phyloP scores from a whole-genome alignment of 1,140 invertebrate genomes.

The Ips nitidus region DNA sequence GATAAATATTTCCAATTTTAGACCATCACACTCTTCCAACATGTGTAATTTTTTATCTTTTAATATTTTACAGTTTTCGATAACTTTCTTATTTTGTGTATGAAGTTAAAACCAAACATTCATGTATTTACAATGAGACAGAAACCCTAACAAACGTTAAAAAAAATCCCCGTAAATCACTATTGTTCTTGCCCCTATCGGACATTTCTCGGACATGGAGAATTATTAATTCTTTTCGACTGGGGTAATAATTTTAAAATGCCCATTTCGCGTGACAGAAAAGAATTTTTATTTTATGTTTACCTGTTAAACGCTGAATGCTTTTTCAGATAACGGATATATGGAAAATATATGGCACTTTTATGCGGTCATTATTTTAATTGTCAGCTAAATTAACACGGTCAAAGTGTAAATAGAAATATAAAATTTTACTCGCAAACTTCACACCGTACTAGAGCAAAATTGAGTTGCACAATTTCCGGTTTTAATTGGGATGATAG shows the following conservation, averaged over 20 bases:
- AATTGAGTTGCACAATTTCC: too few relatives aligned
- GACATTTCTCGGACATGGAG: slow-evolving; percentile 26
- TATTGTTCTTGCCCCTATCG: slow-evolving; percentile 21
- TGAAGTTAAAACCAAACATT: too few relatives aligned
- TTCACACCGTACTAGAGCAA: not conserved
- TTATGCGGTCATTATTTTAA: slow-evolving; percentile 32
- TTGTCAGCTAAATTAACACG: slow-evolving; percentile 16
- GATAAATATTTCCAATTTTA: too few relatives aligned
- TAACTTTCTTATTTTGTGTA: too few relatives aligned
- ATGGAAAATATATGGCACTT: slow-evolving; percentile 27
- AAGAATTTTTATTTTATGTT: slow-evolving; percentile 36
- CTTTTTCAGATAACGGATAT: slow-evolving; percentile 30
- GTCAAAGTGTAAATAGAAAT: slow-evolving; percentile 24
- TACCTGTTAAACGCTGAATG: slow-evolving; percentile 34
- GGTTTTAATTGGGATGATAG: too few relatives aligned
- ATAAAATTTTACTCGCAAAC: slow-evolving; percentile 16
- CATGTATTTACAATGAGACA: too few relatives aligned
- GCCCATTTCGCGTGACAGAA: slow-evolving; percentile 33
- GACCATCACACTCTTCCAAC: too few relatives aligned
- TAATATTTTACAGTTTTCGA: too few relatives aligned
- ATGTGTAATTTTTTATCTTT: too few relatives aligned
- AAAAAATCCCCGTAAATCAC: slow-evolving; percentile 2
- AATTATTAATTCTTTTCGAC: slow-evolving; percentile 33
- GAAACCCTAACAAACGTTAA: not conserved
- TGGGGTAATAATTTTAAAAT: slow-evolving; percentile 34